Conservation (phyloP, 2,113 vertebrate species). For the Narcine bancroftii region DNA sequence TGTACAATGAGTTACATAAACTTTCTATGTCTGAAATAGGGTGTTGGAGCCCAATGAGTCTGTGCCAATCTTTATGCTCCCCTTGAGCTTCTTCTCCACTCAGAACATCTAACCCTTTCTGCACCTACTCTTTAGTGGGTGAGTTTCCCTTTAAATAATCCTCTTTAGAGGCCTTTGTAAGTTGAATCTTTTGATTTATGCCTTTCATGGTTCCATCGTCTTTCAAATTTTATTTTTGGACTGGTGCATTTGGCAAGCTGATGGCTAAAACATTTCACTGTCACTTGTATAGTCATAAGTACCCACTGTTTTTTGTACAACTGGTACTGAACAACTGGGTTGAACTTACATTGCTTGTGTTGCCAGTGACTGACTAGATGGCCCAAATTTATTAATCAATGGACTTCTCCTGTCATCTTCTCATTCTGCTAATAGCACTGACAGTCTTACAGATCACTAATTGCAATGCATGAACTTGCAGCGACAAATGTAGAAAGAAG, state of each 20-base stretch:
- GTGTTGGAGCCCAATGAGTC: not conserved
- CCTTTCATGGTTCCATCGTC: not conserved
- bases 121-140: not conserved
- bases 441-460: not conserved
- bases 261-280: slow-evolving; percentile 28
- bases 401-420: not conserved
- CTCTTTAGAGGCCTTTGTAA: not conserved
- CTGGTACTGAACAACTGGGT: slow-evolving; percentile 1
- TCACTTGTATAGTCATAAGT: slow-evolving; percentile 14
- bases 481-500: too few species aligned
- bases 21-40: not conserved
- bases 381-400: not conserved
- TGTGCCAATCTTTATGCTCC: not conserved
- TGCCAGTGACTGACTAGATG: not conserved
- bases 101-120: not conserved
- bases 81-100: not conserved
- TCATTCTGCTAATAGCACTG: not conserved
- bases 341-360: not conserved
- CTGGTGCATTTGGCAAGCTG: slow-evolving; percentile 1
- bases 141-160: not conserved
- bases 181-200: not conserved
- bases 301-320: slow-evolving; percentile 27
- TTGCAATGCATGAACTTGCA: not conserved
- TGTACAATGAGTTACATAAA: not conserved
- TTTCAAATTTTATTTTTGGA: slow-evolving; percentile 16